Conservation (phyloP, 2,113 vertebrate species). For the Nyctibius bracteatus region DNA sequence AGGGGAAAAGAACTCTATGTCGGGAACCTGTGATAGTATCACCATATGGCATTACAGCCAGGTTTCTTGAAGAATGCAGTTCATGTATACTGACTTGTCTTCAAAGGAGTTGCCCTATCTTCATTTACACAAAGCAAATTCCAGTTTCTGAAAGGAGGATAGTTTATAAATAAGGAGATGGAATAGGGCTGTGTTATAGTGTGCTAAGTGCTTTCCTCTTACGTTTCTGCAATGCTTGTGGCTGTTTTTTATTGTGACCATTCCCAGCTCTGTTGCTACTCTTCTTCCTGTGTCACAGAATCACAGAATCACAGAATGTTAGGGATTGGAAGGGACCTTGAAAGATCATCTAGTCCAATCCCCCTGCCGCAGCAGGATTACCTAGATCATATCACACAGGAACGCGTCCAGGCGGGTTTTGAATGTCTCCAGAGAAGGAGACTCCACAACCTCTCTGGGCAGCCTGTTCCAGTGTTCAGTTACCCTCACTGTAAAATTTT, state of each 20-base stretch:
- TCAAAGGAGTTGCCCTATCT: not conserved
- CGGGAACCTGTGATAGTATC: not conserved
- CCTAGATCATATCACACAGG: no score
- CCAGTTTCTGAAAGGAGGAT: not conserved
- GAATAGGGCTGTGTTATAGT: not conserved
- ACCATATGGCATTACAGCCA: not conserved
- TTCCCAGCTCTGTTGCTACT: not conserved
- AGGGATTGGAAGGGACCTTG: no score
- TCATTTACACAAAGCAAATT: not conserved
- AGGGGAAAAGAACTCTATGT: not conserved
- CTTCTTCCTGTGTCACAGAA: not conserved
- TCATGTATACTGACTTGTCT: not conserved
- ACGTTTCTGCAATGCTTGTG: accelerated
- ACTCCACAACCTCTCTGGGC: no score
- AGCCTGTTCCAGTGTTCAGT: no score
- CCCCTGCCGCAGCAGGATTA: no score
- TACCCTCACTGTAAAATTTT: no score
- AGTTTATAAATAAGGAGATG: not conserved
- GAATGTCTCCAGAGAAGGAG: no score
- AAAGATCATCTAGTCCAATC: no score
- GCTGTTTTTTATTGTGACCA: not conserved
- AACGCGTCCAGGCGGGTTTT: no score
- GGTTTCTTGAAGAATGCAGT: not conserved
- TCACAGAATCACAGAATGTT: no score
- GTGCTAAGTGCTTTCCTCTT: not conserved